Conservation (phyloP, 1,140 invertebrate genomes). For the Acromyrmex heyeri region DNA sequence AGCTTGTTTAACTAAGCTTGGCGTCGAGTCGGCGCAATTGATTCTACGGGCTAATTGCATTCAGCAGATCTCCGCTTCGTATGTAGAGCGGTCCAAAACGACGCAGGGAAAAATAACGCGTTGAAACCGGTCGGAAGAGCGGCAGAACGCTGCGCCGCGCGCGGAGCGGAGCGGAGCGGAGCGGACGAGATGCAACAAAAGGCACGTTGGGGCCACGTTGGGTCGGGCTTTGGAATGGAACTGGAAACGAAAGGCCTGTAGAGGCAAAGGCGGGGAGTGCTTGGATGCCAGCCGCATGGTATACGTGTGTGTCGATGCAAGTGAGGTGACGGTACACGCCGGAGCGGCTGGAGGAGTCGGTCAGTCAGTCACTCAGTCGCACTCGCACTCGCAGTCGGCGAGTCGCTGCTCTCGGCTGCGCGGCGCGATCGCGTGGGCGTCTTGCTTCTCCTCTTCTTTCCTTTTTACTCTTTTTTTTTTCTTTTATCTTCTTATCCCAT, state of each 20-base stretch:
- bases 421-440: conserved; percentile 71
- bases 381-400: conserved; percentile 64
- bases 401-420: conserved; percentile 79
- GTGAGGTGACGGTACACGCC: conserved; percentile 72
- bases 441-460: neutral
- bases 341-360: conserved; percentile 71
- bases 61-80: neutral
- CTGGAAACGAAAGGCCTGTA: conserved; percentile 71
- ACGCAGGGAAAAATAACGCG: neutral
- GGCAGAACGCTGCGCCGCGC: neutral
- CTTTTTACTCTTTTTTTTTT: neutral
- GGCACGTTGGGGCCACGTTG: conserved; percentile 34
- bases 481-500: neutral
- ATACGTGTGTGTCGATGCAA: conserved; percentile 74
- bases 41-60: conserved; percentile 23
- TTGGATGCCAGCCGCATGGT: conserved; percentile 57
- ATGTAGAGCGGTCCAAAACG: conserved; percentile 13
- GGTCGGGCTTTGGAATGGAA: conserved; percentile 68
- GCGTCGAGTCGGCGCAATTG: neutral
- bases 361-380: conserved; percentile 81
- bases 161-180: neutral
- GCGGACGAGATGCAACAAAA: conserved; percentile 59
- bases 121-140: conserved; percentile 24
- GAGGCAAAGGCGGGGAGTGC: conserved; percentile 63
- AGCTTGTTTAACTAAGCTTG: neutral